phyloP scores from a whole-genome alignment of 2,113 vertebrate genomes.

The Erythrocebus patas region DNA sequence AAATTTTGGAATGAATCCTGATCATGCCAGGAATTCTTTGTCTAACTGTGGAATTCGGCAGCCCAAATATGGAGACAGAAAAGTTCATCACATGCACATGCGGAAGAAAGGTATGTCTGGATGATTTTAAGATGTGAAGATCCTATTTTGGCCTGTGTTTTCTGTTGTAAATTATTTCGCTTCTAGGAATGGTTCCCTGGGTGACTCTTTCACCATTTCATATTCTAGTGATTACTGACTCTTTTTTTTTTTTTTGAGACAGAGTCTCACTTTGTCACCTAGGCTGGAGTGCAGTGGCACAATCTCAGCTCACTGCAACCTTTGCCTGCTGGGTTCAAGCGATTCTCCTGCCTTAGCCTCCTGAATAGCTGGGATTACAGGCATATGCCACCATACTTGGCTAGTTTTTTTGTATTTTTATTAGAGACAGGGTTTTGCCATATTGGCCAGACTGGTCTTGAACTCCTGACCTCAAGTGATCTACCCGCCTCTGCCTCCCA shows the following conservation, averaged over 20 bases:
- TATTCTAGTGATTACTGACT: not conserved
- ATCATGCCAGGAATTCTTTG: slow-evolving; percentile 97
- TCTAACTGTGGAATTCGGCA: slow-evolving; percentile 99
- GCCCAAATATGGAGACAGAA: slow-evolving; percentile 97
- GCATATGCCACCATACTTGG: too few relatives aligned
- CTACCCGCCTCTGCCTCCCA: too few relatives aligned
- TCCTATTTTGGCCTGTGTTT: not conserved
- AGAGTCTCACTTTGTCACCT: too few relatives aligned
- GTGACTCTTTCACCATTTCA: not conserved
- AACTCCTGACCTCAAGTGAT: too few relatives aligned
- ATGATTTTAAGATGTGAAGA: not conserved
- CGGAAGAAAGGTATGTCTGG: slow-evolving; percentile 92
- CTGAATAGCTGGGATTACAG: too few relatives aligned
- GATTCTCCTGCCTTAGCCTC: too few relatives aligned
- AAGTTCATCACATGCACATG: slow-evolving; percentile 99
- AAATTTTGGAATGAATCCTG: slow-evolving; percentile 99
- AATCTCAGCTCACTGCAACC: too few relatives aligned
- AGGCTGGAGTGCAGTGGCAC: too few relatives aligned
- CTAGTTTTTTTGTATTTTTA: too few relatives aligned
- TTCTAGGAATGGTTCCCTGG: not conserved
- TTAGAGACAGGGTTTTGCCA: too few relatives aligned
- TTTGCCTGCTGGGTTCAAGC: too few relatives aligned
- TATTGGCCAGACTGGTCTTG: too few relatives aligned
- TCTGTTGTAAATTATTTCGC: not conserved
- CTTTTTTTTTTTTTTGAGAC: not conserved